phyloP scores from a whole-genome alignment of 2,113 vertebrate genomes.

The Rhea pennata region DNA sequence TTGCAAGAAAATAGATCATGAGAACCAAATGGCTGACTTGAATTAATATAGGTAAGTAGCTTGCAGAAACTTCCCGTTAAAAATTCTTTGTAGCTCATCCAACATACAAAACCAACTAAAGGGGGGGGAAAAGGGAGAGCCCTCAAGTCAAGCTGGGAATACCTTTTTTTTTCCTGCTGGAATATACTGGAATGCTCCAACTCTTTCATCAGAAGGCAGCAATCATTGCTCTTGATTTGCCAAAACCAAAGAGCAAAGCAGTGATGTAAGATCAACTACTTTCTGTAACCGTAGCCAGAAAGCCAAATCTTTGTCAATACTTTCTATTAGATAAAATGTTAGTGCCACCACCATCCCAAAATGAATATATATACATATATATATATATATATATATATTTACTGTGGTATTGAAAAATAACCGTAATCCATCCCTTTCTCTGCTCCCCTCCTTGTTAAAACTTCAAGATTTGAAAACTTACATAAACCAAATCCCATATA shows the following conservation, averaged over 20 bases:
- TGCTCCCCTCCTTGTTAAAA: background rate
- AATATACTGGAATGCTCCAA: background rate
- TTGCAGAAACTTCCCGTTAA: background rate
- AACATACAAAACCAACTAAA: background rate
- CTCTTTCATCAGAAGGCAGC: background rate
- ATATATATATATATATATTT: too few species aligned
- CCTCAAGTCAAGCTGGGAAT: conserved; percentile 25
- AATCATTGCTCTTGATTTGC: background rate
- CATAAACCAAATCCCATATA: background rate
- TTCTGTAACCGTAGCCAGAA: background rate
- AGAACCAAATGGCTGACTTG: background rate
- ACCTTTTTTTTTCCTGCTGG: conserved; percentile 29
- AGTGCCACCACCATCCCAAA: background rate
- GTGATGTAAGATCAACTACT: background rate
- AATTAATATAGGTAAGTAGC: fast-evolving
- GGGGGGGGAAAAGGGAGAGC: background rate
- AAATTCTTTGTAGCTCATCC: background rate
- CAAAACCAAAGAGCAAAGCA: background rate
- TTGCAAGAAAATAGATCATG: background rate
- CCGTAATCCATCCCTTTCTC: background rate
- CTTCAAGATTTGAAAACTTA: background rate
- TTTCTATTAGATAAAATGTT: fast-evolving
- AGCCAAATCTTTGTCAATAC: fast-evolving
- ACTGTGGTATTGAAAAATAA: background rate
- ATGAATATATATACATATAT: too few species aligned